These are phyloP conservation scores for Platanista minor DNA, from an alignment of 2,113 vertebrate genomes.

Conservation along the genomic window DNA sequence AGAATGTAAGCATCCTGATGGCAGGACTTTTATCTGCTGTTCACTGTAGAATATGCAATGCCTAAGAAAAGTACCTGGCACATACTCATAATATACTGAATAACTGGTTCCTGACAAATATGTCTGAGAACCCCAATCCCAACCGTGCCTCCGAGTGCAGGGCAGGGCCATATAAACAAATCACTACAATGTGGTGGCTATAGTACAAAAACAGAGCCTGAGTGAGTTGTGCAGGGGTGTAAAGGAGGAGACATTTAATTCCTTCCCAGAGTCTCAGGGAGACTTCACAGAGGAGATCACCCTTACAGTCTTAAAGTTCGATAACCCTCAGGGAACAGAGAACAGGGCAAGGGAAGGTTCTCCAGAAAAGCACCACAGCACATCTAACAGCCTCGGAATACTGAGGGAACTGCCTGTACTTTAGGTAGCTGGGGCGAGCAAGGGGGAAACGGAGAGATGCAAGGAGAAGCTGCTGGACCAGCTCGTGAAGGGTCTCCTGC, in stretches of 20 bases:
- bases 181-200: background rate
- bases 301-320: background rate
- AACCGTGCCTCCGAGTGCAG: background rate
- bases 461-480: background rate
- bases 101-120: background rate
- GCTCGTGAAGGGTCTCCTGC: background rate
- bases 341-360: background rate
- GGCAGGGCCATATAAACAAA: background rate
- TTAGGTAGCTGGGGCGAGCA: background rate
- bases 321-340: background rate
- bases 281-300: background rate
- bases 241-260: background rate
- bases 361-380: background rate
- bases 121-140: background rate
- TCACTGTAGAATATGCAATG: background rate
- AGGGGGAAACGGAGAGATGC: background rate
- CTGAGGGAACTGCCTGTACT: background rate
- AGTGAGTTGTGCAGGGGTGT: background rate
- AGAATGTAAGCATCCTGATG: background rate
- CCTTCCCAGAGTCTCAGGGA: conserved; percentile 7
- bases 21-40: background rate
- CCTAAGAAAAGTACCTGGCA: background rate
- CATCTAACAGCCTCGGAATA: background rate
- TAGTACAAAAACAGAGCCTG: background rate
- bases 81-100: background rate